Conservation (phyloP, 2,888 invertebrate species). For the Acronicta alni region DNA sequence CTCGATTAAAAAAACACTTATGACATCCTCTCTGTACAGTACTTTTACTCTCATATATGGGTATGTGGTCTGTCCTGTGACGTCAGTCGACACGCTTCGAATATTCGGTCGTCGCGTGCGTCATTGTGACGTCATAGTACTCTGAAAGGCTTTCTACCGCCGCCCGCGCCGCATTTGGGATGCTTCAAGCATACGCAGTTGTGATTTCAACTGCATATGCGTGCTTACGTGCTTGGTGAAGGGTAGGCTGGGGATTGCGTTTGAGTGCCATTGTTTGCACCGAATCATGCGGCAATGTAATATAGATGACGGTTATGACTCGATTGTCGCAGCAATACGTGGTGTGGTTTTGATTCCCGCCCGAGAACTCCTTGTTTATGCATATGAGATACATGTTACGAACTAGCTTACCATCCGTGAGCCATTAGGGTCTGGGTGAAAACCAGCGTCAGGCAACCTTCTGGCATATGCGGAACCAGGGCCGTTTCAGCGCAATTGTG, state of each 20-base stretch:
- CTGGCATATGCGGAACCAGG: no score
- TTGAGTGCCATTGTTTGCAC: conserved; percentile 20
- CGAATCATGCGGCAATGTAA: no score
- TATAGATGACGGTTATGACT: neutral
- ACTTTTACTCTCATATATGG: neutral
- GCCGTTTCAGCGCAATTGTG: no score
- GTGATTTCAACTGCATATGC: conserved; percentile 24
- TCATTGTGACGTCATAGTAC: conserved; percentile 73
- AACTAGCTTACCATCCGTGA: no score
- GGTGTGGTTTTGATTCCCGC: no score
- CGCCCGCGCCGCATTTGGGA: conserved; percentile 43
- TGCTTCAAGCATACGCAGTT: conserved; percentile 16
- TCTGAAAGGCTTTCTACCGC: conserved; percentile 47
- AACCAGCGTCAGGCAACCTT: no score
- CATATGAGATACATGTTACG: no score
- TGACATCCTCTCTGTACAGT: neutral
- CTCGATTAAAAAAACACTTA: neutral
- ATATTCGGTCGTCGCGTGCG: conserved; percentile 71
- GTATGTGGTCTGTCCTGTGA: conserved; percentile 55
- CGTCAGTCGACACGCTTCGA: conserved; percentile 76
- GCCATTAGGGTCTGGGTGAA: no score
- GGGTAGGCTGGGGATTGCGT: conserved; percentile 7
- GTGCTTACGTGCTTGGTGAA: conserved; percentile 18
- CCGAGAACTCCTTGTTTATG: no score
- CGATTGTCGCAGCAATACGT: neutral